These are phyloP conservation scores for Perizoma affinitatum DNA, from an alignment of 2,888 invertebrate species.

Conservation along the genomic window DNA sequence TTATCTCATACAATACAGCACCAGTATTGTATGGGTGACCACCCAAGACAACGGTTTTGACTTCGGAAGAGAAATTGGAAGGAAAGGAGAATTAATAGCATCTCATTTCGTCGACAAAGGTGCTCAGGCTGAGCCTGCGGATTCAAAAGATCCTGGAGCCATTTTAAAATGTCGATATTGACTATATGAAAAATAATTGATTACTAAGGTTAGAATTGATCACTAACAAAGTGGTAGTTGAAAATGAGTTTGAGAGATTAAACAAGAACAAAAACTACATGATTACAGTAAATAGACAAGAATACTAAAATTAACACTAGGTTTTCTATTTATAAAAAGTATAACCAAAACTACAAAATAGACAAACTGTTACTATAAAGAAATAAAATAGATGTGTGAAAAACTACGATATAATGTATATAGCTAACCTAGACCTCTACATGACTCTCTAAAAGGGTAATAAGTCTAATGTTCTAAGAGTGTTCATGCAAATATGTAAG, in stretches of 20 bases:
- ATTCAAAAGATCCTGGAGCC: too few relatives aligned
- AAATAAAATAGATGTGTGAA: slow-evolving; percentile 24
- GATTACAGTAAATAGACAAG: slow-evolving; percentile 20
- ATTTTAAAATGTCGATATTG: too few relatives aligned
- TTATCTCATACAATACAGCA: slow-evolving; percentile 10
- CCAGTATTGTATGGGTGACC: background rate
- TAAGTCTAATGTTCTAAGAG: slow-evolving; percentile 28
- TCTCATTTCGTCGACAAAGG: too few relatives aligned
- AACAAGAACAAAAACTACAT: slow-evolving; percentile 24
- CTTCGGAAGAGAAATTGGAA: too few relatives aligned
- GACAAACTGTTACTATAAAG: slow-evolving; percentile 9
- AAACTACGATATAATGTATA: slow-evolving; percentile 23
- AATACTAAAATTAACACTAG: slow-evolving; percentile 25
- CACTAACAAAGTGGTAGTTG: slow-evolving; percentile 2
- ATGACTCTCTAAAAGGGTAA: slow-evolving; percentile 21
- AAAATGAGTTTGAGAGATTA: slow-evolving; percentile 12
- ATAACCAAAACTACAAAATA: slow-evolving; percentile 26
- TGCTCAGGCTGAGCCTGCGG: too few relatives aligned
- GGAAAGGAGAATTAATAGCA: too few relatives aligned
- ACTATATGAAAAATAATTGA: too few relatives aligned
- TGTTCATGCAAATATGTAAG: slow-evolving; percentile 29
- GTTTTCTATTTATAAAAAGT: slow-evolving; percentile 20
- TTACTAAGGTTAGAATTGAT: too few relatives aligned
- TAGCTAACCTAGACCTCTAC: slow-evolving; percentile 16
- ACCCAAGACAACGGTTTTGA: background rate